Evolutionary conservation across 2,888 invertebrate species (phyloP).

Genomic region (Alloplasta piceator): DNA sequence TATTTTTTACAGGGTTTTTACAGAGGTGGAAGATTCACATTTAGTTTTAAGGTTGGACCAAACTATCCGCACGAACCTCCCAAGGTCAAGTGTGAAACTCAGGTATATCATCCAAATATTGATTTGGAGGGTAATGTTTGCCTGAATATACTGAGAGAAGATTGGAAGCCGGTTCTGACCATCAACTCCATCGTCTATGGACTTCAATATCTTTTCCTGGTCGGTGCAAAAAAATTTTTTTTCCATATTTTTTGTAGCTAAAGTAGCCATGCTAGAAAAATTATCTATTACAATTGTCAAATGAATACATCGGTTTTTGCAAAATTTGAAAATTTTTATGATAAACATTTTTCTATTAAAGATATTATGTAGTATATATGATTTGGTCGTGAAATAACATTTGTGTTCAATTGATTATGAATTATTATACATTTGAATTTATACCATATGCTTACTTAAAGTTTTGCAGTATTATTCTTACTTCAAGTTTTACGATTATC

Average conservation of each 20-base stretch:
- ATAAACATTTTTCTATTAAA: constrained; percentile 2
- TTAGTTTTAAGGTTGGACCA: constrained; percentile 98
- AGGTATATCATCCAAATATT: constrained; percentile 99
- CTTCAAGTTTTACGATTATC: no score
- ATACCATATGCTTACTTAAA: no score
- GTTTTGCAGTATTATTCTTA: no score
- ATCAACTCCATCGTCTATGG: constrained; percentile 99
- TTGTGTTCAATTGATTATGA: no score
- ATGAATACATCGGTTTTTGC: no score
- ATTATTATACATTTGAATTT: no score
- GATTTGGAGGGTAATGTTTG: constrained; percentile 99
- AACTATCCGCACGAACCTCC: constrained; percentile 99
- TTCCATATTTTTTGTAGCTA: no score
- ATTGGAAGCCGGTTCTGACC: constrained; percentile 99
- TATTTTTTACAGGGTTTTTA: constrained; percentile 92
- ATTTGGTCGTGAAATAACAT: no score
- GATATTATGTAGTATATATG: neutral
- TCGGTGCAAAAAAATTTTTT: constrained; percentile 81
- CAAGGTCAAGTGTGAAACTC: constrained; percentile 99
- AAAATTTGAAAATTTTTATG: neutral
- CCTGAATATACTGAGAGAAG: constrained; percentile 98
- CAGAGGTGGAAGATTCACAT: constrained; percentile 96
- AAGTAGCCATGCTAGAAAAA: no score
- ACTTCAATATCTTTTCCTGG: constrained; percentile 97
- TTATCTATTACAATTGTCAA: no score